These are phyloP conservation scores for Coptodon bakossiorum DNA, from an alignment of 2,113 vertebrate species.

Conservation along the genomic window DNA sequence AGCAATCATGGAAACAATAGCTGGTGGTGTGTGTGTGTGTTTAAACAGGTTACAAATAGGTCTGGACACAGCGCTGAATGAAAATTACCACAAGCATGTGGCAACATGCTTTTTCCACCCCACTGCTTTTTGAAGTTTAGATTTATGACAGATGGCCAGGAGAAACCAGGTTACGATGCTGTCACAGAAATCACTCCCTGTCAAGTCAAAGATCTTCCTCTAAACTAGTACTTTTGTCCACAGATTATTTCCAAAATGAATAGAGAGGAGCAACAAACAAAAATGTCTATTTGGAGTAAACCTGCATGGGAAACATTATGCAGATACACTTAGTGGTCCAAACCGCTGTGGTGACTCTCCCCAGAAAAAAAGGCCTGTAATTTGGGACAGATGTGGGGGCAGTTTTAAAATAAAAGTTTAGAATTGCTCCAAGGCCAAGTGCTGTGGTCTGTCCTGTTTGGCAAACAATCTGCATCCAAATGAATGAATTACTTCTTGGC, in stretches of 20 bases:
- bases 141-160: conserved; percentile 15
- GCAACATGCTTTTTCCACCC: conserved; percentile 11
- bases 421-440: conserved; percentile 43
- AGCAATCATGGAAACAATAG: conserved; percentile 16
- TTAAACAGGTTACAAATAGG: conserved; percentile 32
- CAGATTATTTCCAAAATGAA: conserved; percentile 1
- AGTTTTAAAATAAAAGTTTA: conserved; percentile 65
- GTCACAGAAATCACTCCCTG: conserved; percentile 14
- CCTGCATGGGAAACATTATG: conserved; percentile 59
- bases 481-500: conserved; percentile 22
- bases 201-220: not conserved
- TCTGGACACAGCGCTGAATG: not conserved
- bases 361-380: conserved; percentile 64
- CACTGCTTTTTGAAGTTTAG: conserved; percentile 11
- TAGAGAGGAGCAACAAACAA: conserved; percentile 1
- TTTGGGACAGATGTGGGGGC: conserved; percentile 67
- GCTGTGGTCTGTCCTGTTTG: conserved; percentile 58
- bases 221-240: not conserved
- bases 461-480: conserved; percentile 43
- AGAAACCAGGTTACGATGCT: not conserved
- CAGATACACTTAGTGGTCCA: conserved; percentile 46
- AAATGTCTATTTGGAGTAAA: conserved; percentile 55
- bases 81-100: conserved; percentile 30
- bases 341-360: conserved; percentile 59
- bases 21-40: not conserved